Conservation (phyloP, 2,113 vertebrate species). For the Strix uralensis region DNA sequence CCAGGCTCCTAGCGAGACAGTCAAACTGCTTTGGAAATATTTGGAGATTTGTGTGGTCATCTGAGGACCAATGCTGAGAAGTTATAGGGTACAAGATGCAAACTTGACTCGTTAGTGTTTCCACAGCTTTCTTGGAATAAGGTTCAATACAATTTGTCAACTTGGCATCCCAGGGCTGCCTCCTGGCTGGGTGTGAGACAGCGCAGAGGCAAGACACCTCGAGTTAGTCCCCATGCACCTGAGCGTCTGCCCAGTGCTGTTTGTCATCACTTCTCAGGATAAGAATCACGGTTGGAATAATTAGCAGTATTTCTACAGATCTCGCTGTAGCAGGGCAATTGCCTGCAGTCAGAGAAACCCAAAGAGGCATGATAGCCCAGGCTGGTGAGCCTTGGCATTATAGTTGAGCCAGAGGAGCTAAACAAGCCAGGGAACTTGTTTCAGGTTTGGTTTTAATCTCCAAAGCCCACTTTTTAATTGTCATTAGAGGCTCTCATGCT, state of each 20-base stretch:
- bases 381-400: neutral
- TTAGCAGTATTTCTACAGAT: neutral
- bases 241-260: neutral
- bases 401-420: neutral
- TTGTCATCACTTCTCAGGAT: conserved; percentile 32
- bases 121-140: neutral
- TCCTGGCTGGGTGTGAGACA: neutral
- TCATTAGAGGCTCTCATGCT: neutral
- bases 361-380: neutral
- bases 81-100: neutral
- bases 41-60: neutral
- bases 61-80: neutral
- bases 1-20: neutral
- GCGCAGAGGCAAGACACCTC: neutral
- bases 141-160: neutral
- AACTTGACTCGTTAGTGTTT: neutral
- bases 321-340: neutral
- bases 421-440: neutral
- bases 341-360: neutral
- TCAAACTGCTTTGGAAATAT: neutral
- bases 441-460: neutral
- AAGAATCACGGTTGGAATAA: neutral
- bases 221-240: neutral
- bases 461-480: conserved; percentile 9
- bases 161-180: neutral